Percentiles rank a stretch among this genome's conserved stretches.
Conservation (phyloP, 2,797 vertebrate species). For the Serranus cabrilla region DNA sequence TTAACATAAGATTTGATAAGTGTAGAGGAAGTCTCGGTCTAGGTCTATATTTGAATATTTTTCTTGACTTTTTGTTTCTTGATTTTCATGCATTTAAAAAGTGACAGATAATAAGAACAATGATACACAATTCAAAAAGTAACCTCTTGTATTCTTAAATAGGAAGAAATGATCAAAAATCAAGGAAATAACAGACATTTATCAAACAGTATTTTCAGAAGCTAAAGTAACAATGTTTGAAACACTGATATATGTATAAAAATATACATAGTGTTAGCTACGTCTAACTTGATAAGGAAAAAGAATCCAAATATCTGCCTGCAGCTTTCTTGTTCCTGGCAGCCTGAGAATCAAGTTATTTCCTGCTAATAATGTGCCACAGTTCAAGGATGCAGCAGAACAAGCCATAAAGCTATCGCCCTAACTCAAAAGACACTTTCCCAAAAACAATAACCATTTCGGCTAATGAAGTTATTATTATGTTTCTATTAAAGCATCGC, state of each 20-base stretch:
- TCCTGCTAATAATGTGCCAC: conserved; percentile 20
- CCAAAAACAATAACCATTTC: conserved; percentile 38
- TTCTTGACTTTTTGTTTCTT: background rate
- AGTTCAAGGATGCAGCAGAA: conserved; percentile 23
- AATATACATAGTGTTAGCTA: background rate
- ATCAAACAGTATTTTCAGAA: background rate
- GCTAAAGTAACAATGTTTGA: conserved; percentile 10
- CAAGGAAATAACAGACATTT: background rate
- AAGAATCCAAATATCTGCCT: conserved; percentile 7
- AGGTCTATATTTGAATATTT: conserved; percentile 9
- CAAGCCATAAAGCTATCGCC: conserved; percentile 15
- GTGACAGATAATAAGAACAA: too few relatives aligned
- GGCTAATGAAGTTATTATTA: conserved; percentile 46
- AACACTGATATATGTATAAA: background rate
- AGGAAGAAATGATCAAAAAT: background rate
- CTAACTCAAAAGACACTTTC: conserved; percentile 30
- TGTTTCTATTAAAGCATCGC: conserved; percentile 43
- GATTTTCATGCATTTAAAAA: too few relatives aligned
- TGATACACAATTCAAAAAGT: too few relatives aligned
- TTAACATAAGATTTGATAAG: background rate
- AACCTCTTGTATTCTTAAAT: background rate
- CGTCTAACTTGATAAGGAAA: conserved; percentile 1
- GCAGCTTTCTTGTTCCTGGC: conserved; percentile 16
- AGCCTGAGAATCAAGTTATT: background rate
- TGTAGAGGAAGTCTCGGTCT: background rate